Conservation (phyloP, 2,113 vertebrate genomes). For the Pristiophorus japonicus region DNA sequence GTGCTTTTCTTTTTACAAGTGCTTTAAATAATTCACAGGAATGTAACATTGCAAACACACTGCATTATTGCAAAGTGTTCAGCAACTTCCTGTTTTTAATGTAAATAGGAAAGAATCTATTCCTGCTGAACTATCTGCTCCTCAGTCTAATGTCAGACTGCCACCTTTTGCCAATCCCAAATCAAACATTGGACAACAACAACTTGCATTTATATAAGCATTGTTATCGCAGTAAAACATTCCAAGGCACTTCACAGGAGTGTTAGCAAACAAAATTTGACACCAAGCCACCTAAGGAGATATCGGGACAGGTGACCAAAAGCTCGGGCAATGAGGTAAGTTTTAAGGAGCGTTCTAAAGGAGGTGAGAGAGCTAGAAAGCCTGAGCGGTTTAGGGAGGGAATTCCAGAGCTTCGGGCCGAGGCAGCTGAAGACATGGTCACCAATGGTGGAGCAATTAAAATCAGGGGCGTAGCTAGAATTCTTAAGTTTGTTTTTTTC, state of each 20-base stretch:
- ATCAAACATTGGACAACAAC: not conserved
- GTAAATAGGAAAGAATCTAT: not conserved
- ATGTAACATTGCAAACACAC: no score
- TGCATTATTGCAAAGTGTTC: no score
- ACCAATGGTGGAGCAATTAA: not conserved
- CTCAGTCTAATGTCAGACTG: not conserved
- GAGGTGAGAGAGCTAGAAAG: not conserved
- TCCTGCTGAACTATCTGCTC: not conserved
- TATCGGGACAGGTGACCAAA: not conserved
- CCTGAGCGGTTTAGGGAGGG: not conserved
- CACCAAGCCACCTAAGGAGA: not conserved
- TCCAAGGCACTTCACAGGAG: not conserved
- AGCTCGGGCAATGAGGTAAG: not conserved
- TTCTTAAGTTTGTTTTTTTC: not conserved
- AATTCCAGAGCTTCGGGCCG: not conserved
- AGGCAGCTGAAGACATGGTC: no score
- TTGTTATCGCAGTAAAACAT: not conserved
- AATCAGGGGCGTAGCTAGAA: no score
- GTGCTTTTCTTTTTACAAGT: no score
- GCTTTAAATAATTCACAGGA: no score
- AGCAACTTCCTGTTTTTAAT: not conserved
- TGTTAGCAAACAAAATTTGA: not conserved
- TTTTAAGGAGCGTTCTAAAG: not conserved
- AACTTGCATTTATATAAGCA: not conserved
- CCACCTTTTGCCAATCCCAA: not conserved